Evolutionary conservation across 2,113 vertebrate genomes (phyloP).

Genomic region (Asarcornis scutulata): DNA sequence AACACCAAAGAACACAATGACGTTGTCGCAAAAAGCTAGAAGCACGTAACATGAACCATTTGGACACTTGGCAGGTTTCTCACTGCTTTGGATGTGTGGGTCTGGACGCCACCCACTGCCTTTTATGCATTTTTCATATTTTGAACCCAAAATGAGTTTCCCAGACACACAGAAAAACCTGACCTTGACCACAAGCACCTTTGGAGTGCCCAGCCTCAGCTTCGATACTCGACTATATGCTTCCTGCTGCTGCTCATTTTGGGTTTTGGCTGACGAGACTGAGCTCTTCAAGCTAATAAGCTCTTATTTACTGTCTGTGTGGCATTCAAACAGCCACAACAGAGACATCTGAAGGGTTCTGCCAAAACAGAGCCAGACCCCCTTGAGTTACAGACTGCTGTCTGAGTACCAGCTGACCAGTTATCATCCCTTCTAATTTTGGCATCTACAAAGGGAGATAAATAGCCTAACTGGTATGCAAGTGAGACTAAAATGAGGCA

Average conservation of each 20-base stretch:
- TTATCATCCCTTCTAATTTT: background rate
- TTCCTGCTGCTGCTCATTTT: background rate
- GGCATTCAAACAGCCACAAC: background rate
- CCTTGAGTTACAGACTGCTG: background rate
- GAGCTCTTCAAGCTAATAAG: background rate
- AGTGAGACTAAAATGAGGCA: background rate
- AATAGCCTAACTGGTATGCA: background rate
- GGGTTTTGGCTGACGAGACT: background rate
- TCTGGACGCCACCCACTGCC: accelerated
- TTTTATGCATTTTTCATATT: background rate
- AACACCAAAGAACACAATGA: background rate
- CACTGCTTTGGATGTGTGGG: accelerated
- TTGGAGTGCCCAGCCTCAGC: background rate
- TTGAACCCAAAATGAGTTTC: background rate
- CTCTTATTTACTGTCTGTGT: background rate
- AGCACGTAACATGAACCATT: accelerated
- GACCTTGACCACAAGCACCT: background rate
- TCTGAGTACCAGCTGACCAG: background rate
- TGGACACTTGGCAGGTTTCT: too few species aligned
- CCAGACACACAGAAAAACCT: background rate
- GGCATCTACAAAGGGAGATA: background rate
- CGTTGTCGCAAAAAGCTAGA: accelerated
- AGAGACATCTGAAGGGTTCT: background rate
- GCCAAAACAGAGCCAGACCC: background rate
- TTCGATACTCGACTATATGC: accelerated